A percentile compares a stretch with the other conserved stretches of the same genome.
phyloP scores from a whole-genome alignment of 2,888 invertebrate species.

The Orthonevra nobilis region DNA sequence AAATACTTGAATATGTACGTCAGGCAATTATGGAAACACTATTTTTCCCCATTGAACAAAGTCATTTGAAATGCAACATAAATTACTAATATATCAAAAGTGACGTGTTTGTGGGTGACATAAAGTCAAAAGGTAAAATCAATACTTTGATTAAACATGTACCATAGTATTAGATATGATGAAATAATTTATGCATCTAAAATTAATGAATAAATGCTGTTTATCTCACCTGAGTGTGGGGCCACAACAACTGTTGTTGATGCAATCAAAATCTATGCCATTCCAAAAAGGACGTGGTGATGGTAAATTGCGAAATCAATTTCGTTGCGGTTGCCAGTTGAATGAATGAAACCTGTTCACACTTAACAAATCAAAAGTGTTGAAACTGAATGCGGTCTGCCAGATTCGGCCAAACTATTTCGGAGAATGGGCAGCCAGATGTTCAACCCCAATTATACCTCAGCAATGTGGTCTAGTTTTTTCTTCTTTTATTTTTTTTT shows the following conservation, averaged over 20 bases:
- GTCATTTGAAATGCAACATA: too few relatives aligned
- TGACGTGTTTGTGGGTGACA: too few relatives aligned
- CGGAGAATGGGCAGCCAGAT: slow-evolving; percentile 5
- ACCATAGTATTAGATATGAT: too few relatives aligned
- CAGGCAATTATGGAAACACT: too few relatives aligned
- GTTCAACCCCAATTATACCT: slow-evolving; percentile 16
- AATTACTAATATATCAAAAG: too few relatives aligned
- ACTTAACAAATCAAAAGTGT: slow-evolving; percentile 54
- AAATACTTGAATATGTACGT: too few relatives aligned
- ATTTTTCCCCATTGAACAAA: too few relatives aligned
- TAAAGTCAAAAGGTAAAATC: too few relatives aligned
- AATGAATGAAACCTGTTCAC: slow-evolving; percentile 51
- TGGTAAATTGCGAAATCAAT: slow-evolving; percentile 38
- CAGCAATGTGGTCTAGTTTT: slow-evolving; percentile 3
- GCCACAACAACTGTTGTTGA: slow-evolving; percentile 9
- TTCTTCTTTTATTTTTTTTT: too few relatives aligned
- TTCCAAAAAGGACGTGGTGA: not conserved
- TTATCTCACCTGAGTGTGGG: slow-evolving; percentile 2
- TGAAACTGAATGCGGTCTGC: slow-evolving; percentile 39
- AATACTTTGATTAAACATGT: too few relatives aligned
- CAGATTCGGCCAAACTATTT: slow-evolving; percentile 33
- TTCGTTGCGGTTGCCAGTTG: slow-evolving; percentile 43
- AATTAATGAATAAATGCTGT: too few relatives aligned
- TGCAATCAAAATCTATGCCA: slow-evolving; percentile 38
- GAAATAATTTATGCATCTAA: too few relatives aligned